Evolutionary conservation across 1,140 invertebrate species (phyloP), one percentile per base, ranked within the genome.

Genomic region (Whitmania pigra): DNA sequence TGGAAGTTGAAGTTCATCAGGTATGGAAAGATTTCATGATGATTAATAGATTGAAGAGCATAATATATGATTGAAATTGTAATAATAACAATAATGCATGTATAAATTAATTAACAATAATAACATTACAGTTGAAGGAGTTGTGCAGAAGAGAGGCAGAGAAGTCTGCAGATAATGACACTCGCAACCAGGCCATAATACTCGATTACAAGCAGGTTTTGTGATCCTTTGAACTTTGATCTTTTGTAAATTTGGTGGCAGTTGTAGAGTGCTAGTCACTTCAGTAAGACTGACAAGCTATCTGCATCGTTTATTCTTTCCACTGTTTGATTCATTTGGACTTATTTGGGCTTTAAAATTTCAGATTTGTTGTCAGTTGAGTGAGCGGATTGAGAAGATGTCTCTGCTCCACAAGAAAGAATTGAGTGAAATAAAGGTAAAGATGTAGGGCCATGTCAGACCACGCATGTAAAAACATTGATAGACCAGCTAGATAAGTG

Each of bases 181-280:
- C 83, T 31, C 85, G 88, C 75, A 91, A 89, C 76, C 83, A 85
- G 43, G 85, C 86, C 40, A 92, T 94, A 54, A 91, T 94, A 76
- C 84, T 87, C 66, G 93, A 97, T 77, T 99, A 98, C 79, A 96
- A 97, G 83, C 86, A 88, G 83, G 87, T 88, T n/a, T 49, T 54
- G 29, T 49, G 43, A 4, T 17, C 22, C 18, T 25, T 31, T 17
- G 25, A 43, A 43, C 20, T 7, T 43, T 4, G 11, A n/a, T 69
- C 0, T 18, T 69, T 20, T 53, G 22, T 43, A 69, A 54, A 43
- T n/a, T 29, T 18, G n/a, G 43, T 70, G 11, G 36, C 3, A 36
- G 53, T 20, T 69, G n/a, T 17, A 7, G 22, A 63, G 43, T 13
- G 9, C 43, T 49, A 13, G 0, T 11, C 43, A 17, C 2, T 17